A percentile compares a stretch with the other conserved stretches of the same genome.
These are phyloP conservation scores for Liodrosophila aerea DNA, from an alignment of 2,888 invertebrate genomes.

Conservation along the genomic window DNA sequence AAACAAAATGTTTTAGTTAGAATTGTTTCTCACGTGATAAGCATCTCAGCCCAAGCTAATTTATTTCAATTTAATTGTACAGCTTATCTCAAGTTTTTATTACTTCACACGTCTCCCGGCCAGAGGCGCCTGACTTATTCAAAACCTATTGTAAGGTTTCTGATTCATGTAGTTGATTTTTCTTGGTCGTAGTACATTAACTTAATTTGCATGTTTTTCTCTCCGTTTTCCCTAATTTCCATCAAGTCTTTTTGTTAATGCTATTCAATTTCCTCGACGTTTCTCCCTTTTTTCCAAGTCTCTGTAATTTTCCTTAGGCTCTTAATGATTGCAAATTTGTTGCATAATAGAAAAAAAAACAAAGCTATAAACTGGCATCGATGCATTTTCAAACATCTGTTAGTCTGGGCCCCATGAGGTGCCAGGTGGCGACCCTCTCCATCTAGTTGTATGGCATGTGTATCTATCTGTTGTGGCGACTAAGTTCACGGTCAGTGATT, in stretches of 20 bases:
- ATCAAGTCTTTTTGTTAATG: conserved; percentile 13
- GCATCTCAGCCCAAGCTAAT: no score
- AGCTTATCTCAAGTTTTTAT: not conserved
- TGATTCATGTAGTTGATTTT: conserved; percentile 15
- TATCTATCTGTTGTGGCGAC: not conserved
- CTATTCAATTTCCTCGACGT: not conserved
- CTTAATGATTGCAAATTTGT: conserved; percentile 9
- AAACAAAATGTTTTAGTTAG: no score
- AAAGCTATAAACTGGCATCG: conserved; percentile 9
- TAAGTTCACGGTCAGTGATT: conserved; percentile 72
- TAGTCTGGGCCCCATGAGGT: conserved; percentile 6
- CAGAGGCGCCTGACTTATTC: no score
- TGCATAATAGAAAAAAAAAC: conserved; percentile 14
- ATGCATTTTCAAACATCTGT: conserved; percentile 5
- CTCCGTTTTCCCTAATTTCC: no score
- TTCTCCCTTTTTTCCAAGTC: not conserved
- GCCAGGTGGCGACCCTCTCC: conserved; percentile 1
- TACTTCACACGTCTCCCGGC: conserved; percentile 38
- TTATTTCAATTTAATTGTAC: no score
- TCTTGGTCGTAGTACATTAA: conserved; percentile 32
- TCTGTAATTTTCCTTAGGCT: not conserved
- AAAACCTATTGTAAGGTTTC: conserved; percentile 29
- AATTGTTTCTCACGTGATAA: no score
- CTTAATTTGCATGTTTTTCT: conserved; percentile 50
- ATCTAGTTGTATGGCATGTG: not conserved